Evolutionary conservation across 2,888 invertebrate genomes (phyloP), one percentile per base, ranked within the genome.

Genomic region (Ctena decussata): DNA sequence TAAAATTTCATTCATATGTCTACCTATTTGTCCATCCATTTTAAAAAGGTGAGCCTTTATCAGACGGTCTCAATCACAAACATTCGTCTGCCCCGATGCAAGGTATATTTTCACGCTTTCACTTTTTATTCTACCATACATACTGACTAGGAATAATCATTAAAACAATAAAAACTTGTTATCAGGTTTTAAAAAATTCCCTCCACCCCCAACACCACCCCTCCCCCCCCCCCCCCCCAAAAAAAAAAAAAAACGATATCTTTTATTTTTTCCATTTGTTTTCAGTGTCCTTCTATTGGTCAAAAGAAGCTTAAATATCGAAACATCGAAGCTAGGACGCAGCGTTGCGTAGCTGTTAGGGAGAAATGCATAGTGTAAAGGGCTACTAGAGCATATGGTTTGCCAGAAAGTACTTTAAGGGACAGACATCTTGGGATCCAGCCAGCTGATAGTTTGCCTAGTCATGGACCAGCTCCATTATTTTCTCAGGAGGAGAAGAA

Each of bases 341-440:
- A 44, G n/a, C 84, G 81, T 3, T 84, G 77, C 71, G 24, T 44
- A 30, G 82, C 72, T 21, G 79, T 84, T 0, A 71, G 41, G 39
- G 80, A 70, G 12, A 70, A 77, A 15, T 77, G 81, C 15, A 79
- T 80, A 71, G 21, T 46, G 21, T 46, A 46, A 21, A 18, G 21
- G 18, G 46, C 46, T 46, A n/a, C 46, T 46, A 15, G 46, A n/a
- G 46, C 21, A 5, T 46, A 21, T 46, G 46, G 8, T 46, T 3
- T 46, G 18, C 46, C 46, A 71, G 84, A n/a, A 82, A 82, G 15
- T 84, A 80, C 74, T 41, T 49, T 86, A 6, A 75, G 84, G 46
- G 84, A 86, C 69, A 78, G 86, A 69, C 71, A 80, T 8, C 46
- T 82, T 18, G 89, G 89, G 6, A 30, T 78, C 0, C 74, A 84